These are phyloP conservation scores for Manacus vitellinus DNA, from an alignment of 2,113 vertebrate genomes.

Conservation along the genomic window DNA sequence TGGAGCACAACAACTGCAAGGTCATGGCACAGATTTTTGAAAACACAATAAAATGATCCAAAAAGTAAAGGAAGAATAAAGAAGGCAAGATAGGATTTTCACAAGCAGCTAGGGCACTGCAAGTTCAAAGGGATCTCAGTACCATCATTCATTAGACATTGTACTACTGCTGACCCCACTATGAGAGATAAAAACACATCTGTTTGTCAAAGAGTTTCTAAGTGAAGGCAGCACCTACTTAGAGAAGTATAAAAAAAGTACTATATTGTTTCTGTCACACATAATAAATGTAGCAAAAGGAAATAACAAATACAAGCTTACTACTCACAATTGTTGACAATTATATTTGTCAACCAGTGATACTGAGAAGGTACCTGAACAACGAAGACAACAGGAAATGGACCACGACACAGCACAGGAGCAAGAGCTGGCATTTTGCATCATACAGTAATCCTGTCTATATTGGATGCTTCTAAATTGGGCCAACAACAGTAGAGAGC, in stretches of 20 bases:
- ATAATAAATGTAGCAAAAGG: neutral
- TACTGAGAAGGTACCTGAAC: neutral
- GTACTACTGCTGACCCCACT: neutral
- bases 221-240: neutral
- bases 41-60: neutral
- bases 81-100: neutral
- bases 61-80: neutral
- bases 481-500: neutral
- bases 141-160: neutral
- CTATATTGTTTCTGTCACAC: neutral
- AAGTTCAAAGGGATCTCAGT: neutral
- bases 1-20: neutral
- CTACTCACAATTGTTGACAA: neutral
- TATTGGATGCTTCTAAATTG: accelerated
- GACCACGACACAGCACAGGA: accelerated
- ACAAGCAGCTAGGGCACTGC: neutral
- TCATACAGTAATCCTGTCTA: accelerated
- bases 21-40: neutral
- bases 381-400: neutral
- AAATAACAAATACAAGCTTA: conserved; percentile 6
- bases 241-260: neutral
- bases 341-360: neutral
- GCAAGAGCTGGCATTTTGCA: neutral
- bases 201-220: neutral
- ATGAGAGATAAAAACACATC: neutral